phyloP scores from a whole-genome alignment of 2,888 invertebrate species.

The Arctia plantaginis region DNA sequence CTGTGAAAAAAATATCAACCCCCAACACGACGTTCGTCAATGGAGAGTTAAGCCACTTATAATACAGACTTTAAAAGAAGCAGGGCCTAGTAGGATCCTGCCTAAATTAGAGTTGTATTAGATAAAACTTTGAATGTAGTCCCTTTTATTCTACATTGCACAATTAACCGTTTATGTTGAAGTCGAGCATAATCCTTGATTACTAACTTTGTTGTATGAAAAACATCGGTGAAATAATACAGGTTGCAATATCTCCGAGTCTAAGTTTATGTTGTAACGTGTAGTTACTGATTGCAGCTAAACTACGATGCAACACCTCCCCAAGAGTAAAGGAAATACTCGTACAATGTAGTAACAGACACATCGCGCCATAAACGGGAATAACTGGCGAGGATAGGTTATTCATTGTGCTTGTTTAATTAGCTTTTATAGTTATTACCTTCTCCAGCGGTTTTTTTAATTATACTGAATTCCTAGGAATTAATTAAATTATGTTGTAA shows the following conservation, averaged over 20 bases:
- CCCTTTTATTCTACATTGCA: no score
- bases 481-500: no score
- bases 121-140: no score
- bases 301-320: slow-evolving; percentile 29
- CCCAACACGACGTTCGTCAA: no score
- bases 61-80: no score
- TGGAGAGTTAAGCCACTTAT: no score
- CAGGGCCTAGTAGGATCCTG: no score
- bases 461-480: no score
- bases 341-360: slow-evolving; percentile 65
- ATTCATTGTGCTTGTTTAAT: slow-evolving; percentile 65
- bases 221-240: neutral
- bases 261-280: neutral
- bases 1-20: no score
- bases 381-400: slow-evolving; percentile 62
- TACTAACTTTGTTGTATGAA: neutral
- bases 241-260: neutral
- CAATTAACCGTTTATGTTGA: neutral
- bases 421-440: slow-evolving; percentile 48
- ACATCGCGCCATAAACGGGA: slow-evolving; percentile 76
- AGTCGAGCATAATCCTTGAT: neutral
- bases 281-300: slow-evolving; percentile 31
- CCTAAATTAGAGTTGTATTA: no score
- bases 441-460: neutral
- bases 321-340: slow-evolving; percentile 47